These are phyloP conservation scores for Schizotus pectinicornis DNA, from an alignment of 2,888 invertebrate species.

Conservation along the genomic window DNA sequence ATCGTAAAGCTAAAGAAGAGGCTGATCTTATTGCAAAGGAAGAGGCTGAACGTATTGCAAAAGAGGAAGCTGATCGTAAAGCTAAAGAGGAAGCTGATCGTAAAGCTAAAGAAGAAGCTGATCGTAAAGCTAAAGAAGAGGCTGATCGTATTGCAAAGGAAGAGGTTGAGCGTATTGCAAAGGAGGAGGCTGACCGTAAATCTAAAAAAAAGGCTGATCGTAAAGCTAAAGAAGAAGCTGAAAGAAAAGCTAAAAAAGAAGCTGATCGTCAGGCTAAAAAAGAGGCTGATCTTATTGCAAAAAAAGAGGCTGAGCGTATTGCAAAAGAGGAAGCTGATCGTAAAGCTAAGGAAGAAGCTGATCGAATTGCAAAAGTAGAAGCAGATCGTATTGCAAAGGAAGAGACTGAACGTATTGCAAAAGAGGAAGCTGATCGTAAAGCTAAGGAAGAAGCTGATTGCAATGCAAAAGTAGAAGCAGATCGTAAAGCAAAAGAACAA, in stretches of 20 bases:
- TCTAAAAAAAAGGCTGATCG: no score
- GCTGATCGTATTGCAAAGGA: constrained; percentile 25
- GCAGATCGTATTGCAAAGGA: constrained; percentile 37
- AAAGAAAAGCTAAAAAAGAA: no score
- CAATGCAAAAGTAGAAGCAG: constrained; percentile 32
- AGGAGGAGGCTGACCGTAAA: no score
- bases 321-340: constrained; percentile 15
- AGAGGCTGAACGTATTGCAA: constrained; percentile 30
- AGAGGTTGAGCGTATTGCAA: neutral
- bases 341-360: constrained; percentile 10
- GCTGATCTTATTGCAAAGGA: constrained; percentile 25
- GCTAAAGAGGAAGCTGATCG: constrained; percentile 28
- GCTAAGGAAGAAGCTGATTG: constrained; percentile 32
- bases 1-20: constrained; percentile 31
- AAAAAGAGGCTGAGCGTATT: constrained; percentile 20
- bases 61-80: constrained; percentile 25
- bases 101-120: constrained; percentile 34
- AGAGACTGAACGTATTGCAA: constrained; percentile 34
- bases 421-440: constrained; percentile 36
- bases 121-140: constrained; percentile 33
- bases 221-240: no score
- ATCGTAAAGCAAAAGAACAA: constrained; percentile 29
- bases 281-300: constrained; percentile 14
- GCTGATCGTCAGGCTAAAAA: no score
- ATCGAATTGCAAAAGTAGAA: constrained; percentile 15